Base-by-base conservation (phyloP, 2,888 invertebrate genomes). In the Morinoia aosen region DNA sequence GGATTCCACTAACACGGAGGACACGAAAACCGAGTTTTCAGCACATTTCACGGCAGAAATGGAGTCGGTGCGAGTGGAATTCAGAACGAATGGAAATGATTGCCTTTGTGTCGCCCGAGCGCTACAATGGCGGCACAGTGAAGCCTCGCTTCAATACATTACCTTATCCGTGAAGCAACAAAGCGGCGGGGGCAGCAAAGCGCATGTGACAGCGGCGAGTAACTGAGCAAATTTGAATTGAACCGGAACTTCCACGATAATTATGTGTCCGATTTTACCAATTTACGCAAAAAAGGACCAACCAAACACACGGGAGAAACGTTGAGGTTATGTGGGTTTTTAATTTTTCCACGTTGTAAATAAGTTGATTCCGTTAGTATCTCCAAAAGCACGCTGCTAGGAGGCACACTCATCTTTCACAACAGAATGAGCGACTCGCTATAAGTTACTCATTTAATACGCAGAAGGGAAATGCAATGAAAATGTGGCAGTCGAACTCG, bases 111-210 rank as follows among this genome's bases (percentile, higher is more conserved):
- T 76, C 76, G 25, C 8, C 33, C 33, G 33, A 25, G 76, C 19
- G 25, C 76, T 76, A 76, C 76, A 76, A 76, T 76, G 76, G 76
- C 76, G 76, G 76, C 25, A 76, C 25, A 76, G 12, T 33, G 25
- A 76, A 33, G 76, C 76, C 76, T 76, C 76, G 76, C 76, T 76
- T 76, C 76, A 76, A 19, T 76, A 16, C 76, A 33, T 76, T 33
- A 19, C 76, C 76, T 76, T 76, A 76, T 76, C 76, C 76, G 25
- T 33, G 76, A 33, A 33, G 76, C 76, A 76, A 56, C 56, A 56
- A 91, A 57, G 91, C 57, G 19, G 91, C 91, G 39, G 25, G 91
- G 56, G 57, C 39, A 91, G 91, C n/a, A 91, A 91, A 57, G 91
- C 56, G 91, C 91, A 91, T 57, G 56, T 33, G 91, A 39, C 91